phyloP scores from a whole-genome alignment of 2,888 invertebrate genomes.

The Orthosia gothica region DNA sequence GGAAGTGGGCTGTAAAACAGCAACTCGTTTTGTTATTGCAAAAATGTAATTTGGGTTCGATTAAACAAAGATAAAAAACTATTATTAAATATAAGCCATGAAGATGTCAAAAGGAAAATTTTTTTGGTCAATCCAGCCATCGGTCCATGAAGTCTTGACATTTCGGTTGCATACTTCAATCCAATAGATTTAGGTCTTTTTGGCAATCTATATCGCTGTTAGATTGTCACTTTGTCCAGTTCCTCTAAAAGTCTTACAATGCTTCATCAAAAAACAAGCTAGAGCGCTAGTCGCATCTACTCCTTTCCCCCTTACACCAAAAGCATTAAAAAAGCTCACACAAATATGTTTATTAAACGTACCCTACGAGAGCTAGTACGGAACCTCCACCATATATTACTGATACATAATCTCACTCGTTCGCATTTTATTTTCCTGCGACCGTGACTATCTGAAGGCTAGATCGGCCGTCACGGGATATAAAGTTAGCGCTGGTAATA shows the following conservation, averaged over 20 bases:
- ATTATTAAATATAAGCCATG: too few relatives aligned
- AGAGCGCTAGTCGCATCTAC: too few relatives aligned
- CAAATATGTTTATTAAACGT: slow-evolving; percentile 23
- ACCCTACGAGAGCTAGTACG: slow-evolving; percentile 13
- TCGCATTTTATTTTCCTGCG: slow-evolving; percentile 68
- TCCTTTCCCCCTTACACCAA: background rate
- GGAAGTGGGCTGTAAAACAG: slow-evolving; percentile 19
- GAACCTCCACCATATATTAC: slow-evolving; percentile 43
- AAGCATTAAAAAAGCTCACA: background rate
- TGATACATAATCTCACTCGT: slow-evolving; percentile 45
- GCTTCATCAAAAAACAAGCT: background rate
- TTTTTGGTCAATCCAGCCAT: too few relatives aligned
- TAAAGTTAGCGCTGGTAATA: slow-evolving; percentile 78
- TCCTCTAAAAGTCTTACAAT: background rate
- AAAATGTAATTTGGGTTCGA: slow-evolving; percentile 31
- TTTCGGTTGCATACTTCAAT: too few relatives aligned
- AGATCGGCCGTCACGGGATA: slow-evolving; percentile 73
- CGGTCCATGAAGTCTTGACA: too few relatives aligned
- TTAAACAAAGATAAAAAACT: slow-evolving; percentile 9
- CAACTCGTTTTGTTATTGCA: slow-evolving; percentile 12
- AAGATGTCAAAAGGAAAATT: too few relatives aligned
- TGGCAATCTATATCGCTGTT: too few relatives aligned
- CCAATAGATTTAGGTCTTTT: too few relatives aligned
- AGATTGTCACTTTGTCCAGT: too few relatives aligned
- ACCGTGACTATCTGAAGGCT: slow-evolving; percentile 73